Percentiles rank a stretch among this genome's conserved stretches.
Evolutionary conservation across 2,888 invertebrate genomes (phyloP).

Genomic region (Ashinkailepas kermadecensis): DNA sequence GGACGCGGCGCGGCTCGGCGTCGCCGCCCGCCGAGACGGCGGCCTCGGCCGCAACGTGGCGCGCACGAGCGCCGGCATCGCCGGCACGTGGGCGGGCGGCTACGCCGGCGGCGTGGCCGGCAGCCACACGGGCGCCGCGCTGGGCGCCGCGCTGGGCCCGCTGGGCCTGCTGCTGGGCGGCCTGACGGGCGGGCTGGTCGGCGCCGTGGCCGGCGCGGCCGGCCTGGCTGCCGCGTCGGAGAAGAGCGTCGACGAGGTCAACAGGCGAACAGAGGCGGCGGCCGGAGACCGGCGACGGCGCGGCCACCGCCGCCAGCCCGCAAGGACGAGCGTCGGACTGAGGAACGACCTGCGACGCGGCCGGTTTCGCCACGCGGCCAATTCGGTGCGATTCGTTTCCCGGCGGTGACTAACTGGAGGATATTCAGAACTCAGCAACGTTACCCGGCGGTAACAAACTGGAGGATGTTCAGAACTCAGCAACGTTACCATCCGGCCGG

Average conservation of each 20-base stretch:
- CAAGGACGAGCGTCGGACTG: neutral
- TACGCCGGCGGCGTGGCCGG: constrained; percentile 6
- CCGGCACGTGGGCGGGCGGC: constrained; percentile 11
- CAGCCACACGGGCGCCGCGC: neutral
- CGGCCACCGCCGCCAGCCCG: neutral
- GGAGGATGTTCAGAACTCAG: too few species aligned
- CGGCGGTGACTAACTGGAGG: too few species aligned
- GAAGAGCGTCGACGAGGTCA: neutral
- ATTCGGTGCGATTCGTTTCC: too few species aligned
- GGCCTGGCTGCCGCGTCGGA: neutral
- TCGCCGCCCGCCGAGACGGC: neutral
- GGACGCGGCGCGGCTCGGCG: neutral
- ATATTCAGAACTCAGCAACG: too few species aligned
- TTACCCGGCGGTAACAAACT: too few species aligned
- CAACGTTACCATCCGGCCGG: too few species aligned
- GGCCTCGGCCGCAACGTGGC: constrained; percentile 6
- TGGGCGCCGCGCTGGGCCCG: neutral
- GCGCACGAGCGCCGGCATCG: constrained; percentile 1
- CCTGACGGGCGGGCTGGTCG: neutral
- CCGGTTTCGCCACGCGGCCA: neutral
- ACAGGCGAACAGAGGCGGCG: neutral
- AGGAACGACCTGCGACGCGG: neutral
- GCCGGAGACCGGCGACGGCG: neutral
- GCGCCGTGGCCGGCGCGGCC: neutral
- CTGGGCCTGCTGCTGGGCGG: neutral